Percentiles rank a stretch among this genome's conserved stretches.
Conservation (phyloP, 2,888 invertebrate genomes). For the Sympetrum striolatum region DNA sequence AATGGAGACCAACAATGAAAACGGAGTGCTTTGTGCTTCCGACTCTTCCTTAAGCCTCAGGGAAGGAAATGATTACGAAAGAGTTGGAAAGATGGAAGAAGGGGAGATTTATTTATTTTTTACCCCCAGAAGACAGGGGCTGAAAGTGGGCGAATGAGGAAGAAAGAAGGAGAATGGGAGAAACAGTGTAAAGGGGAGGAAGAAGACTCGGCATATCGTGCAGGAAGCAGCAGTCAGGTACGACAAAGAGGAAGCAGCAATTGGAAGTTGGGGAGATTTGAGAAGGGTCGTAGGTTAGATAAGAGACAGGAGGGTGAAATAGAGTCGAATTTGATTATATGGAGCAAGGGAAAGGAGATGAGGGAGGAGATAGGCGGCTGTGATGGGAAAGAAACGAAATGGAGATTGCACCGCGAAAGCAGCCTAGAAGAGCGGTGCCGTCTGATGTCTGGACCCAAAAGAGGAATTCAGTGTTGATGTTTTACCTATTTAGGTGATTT, state of each 20-base stretch:
- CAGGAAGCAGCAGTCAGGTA: not conserved
- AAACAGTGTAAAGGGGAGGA: not conserved
- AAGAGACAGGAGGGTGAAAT: not conserved
- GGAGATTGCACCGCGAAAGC: not conserved
- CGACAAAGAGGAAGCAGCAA: not conserved
- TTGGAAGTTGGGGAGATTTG: not conserved
- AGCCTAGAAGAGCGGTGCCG: no score
- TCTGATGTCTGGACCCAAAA: no score
- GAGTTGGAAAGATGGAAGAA: not conserved
- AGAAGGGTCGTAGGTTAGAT: not conserved
- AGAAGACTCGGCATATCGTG: no score
- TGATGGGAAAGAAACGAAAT: not conserved
- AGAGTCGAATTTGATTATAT: not conserved
- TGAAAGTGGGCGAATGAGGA: not conserved
- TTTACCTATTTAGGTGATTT: no score
- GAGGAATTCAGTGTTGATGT: no score
- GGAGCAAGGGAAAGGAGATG: not conserved
- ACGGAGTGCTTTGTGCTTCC: not conserved
- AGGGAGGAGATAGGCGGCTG: not conserved
- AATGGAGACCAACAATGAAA: not conserved
- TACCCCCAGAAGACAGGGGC: not conserved
- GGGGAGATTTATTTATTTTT: not conserved
- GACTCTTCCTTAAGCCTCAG: not conserved
- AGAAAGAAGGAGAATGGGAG: not conserved
- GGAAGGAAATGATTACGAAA: not conserved